Evolutionary conservation across 2,113 vertebrate genomes (phyloP), one percentile per base, ranked within the genome.

Genomic region (Zapornia atra): DNA sequence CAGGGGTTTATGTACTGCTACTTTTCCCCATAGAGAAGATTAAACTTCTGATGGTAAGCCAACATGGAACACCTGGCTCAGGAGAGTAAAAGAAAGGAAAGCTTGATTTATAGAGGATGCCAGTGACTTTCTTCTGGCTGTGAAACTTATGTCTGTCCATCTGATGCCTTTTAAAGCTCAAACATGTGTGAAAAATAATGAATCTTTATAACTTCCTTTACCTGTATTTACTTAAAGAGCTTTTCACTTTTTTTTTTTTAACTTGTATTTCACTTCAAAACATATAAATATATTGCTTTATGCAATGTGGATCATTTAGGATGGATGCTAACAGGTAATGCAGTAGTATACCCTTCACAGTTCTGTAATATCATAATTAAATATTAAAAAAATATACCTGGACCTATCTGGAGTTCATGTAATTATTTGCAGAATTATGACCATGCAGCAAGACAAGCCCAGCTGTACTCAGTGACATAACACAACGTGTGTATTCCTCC

Each of bases 111-210:
- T 76, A 82, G 80, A 90, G 86, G 89, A 86, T 91, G 83, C 82
- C 77, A 91, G 40, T 84, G 77, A 80, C 65, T 88, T 94, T 86
- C 83, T 82, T 90, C 61, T 84, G 21, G 2, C 93, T 96, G 86
- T 96, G 94, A 96, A 96, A 96, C 44, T 86, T 93, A 94, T 80
- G 53, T 88, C 86, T 86, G 72, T 88, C 65, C 57, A 89, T 69
- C 48, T 93, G 96, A 96, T 91, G 72, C 69, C 44, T 96, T 96
- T 95, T 97, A 94, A 96, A 97, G 88, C 66, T 90, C 77, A 95
- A 94, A 86, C 95, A 96, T 91, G 86, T 93, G 94, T 95, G 77
- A 88, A 94, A 95, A 93, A 92, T 88, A 92, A 96, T 89, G 82
- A 82, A 84, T 94, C 60, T 90, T 96, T 94, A 83, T 81, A 95